Percentiles rank a stretch among this genome's conserved stretches.
Conservation (phyloP, 2,797 vertebrate species). For the Enteromius argenteus region DNA sequence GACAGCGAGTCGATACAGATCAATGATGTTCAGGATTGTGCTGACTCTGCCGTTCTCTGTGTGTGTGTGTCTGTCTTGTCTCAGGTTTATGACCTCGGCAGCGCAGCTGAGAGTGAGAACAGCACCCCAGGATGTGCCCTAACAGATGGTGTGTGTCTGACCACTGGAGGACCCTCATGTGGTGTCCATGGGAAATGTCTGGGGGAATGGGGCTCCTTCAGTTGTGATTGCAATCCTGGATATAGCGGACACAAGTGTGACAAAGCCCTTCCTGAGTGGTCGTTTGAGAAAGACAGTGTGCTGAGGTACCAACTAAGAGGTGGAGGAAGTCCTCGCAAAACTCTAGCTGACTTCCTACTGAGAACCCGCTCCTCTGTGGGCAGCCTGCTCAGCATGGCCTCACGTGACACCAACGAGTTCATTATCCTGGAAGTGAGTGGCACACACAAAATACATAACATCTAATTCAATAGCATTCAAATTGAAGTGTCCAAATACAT, state of each 20-base stretch:
- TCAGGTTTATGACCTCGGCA: slow-evolving; percentile 87
- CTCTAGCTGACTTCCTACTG: slow-evolving; percentile 81
- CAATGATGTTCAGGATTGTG: slow-evolving; percentile 40
- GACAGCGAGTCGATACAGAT: slow-evolving; percentile 32
- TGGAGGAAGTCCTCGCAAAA: slow-evolving; percentile 72
- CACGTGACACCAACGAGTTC: slow-evolving; percentile 73
- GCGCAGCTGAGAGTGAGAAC: slow-evolving; percentile 85
- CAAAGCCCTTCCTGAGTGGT: slow-evolving; percentile 85
- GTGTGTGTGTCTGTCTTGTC: slow-evolving; percentile 42
- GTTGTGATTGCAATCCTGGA: slow-evolving; percentile 85
- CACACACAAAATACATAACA: not conserved
- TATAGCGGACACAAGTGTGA: slow-evolving; percentile 85
- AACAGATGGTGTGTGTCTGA: slow-evolving; percentile 82
- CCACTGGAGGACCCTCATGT: slow-evolving; percentile 78
- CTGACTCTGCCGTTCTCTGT: slow-evolving; percentile 38
- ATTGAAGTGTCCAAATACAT: not conserved
- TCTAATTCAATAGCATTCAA: not conserved
- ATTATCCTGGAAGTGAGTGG: slow-evolving; percentile 83
- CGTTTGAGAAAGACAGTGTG: slow-evolving; percentile 81
- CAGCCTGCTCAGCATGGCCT: slow-evolving; percentile 81
- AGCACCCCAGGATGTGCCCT: slow-evolving; percentile 81
- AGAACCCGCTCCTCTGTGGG: slow-evolving; percentile 81
- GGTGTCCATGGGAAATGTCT: slow-evolving; percentile 82
- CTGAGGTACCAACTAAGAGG: slow-evolving; percentile 81
- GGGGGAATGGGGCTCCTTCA: slow-evolving; percentile 85